phyloP scores from a whole-genome alignment of 2,797 vertebrate species.

The Micropoecilia bifurca region DNA sequence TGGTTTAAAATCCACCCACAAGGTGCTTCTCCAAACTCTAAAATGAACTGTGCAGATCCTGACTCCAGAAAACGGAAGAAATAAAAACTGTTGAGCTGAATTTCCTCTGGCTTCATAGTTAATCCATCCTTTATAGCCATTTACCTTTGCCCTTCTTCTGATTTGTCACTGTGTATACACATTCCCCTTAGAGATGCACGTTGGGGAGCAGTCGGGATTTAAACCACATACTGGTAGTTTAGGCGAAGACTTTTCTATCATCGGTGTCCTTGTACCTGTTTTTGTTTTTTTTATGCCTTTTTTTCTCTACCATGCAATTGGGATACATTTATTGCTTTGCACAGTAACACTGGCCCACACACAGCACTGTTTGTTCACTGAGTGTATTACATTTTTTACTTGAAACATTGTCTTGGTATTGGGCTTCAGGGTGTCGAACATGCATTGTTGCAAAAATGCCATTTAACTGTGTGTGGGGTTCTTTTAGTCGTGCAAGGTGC shows the following conservation, averaged over 20 bases:
- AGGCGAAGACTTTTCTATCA: neutral
- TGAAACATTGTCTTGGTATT: conserved; percentile 19
- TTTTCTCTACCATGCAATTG: conserved; percentile 7
- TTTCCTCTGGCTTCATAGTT: neutral
- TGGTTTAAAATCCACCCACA: neutral
- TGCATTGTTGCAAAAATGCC: neutral
- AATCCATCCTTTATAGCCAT: neutral
- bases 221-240: neutral
- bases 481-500: neutral
- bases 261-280: neutral
- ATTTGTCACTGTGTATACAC: neutral
- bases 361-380: neutral
- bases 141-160: conserved; percentile 5
- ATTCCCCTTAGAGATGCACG: conserved; percentile 1
- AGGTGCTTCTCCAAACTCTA: neutral
- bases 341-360: neutral
- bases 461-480: neutral
- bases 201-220: neutral
- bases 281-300: neutral
- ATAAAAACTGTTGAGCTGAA: neutral
- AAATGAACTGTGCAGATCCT: neutral
- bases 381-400: conserved; percentile 3
- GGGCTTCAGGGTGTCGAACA: neutral
- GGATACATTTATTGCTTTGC: neutral
- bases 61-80: neutral